Evolutionary conservation across 1,140 invertebrate genomes (phyloP), one percentile per base, ranked within the genome.

Genomic region (Monomorium pharaonis): DNA sequence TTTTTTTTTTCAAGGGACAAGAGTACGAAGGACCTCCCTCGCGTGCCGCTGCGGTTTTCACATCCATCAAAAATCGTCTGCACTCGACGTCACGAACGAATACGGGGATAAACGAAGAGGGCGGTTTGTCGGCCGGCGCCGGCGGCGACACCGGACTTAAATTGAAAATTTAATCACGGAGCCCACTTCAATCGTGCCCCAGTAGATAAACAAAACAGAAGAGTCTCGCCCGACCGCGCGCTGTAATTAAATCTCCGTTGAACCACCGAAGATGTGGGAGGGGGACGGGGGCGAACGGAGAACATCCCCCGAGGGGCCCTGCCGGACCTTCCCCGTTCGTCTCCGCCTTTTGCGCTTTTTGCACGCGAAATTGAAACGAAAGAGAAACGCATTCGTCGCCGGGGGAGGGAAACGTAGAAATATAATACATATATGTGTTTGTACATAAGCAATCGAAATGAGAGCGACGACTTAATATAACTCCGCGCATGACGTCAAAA

Each of bases 181-280:
- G 58, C 10, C 9, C 27, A 30, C 16, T 58, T 30, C 16, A 16
- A 67, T 10, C 14, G 30, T 30, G 2, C 10, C 33, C 9, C 16
- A 14, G 18, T 44, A 14, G 30, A 9, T 42, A 78, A 62, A 47
- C 27, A 63, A 78, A 49, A 37, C n/a, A 33, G 75, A 1, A n/a
- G 4, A 44, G 10, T 18, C 30, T 18, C 30, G 3, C 12, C 12
- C 27, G 6, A 27, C 54, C 60, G 37, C n/a, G 58, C 16, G 4
- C 14, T 27, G 27, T 67, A 60, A 78, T 78, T 33, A 78, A 78
- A 78, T 51, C 51, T 51, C 60, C 16, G 63, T 27, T n/a, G n/a
- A 42, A 63, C 21, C 27, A 16, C 27, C 18, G 30, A 72, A 12
- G 16, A 49, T n/a, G 21, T n/a, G 30, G 33, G 2, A 27, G 30